These are phyloP conservation scores for Sebastes vulpes DNA, from an alignment of 2,797 vertebrate species.

Conservation along the genomic window DNA sequence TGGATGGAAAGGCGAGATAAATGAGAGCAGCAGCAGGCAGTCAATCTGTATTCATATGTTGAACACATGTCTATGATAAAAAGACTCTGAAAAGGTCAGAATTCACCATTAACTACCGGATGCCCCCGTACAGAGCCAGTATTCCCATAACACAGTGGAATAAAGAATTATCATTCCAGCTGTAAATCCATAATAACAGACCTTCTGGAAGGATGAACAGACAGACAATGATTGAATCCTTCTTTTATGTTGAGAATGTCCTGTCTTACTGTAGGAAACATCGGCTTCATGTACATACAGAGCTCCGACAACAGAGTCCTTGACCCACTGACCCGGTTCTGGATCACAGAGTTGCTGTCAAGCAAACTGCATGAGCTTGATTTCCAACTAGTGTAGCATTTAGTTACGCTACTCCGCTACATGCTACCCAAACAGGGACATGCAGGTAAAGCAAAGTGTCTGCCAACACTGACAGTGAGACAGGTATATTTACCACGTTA, in stretches of 20 bases:
- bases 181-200: constrained; percentile 21
- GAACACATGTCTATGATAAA: constrained; percentile 56
- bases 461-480: neutral
- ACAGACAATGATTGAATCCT: neutral
- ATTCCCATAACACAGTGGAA: constrained; percentile 22
- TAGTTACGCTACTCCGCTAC: too few species aligned
- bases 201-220: neutral
- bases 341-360: neutral
- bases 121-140: neutral
- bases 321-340: constrained; percentile 9
- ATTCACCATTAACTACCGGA: constrained; percentile 37
- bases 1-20: constrained; percentile 20
- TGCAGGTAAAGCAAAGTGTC: neutral
- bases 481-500: neutral
- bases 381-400: too few species aligned
- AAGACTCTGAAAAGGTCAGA: constrained; percentile 54
- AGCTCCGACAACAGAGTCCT: neutral
- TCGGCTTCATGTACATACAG: neutral
- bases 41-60: constrained; percentile 59
- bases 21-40: constrained; percentile 38
- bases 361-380: neutral
- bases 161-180: neutral
- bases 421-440: too few species aligned
- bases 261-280: neutral
- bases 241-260: neutral